Evolutionary conservation across 2,797 vertebrate genomes (phyloP), one percentile per base, ranked within the genome.

Genomic region (Mormyrus proboscirostris): DNA sequence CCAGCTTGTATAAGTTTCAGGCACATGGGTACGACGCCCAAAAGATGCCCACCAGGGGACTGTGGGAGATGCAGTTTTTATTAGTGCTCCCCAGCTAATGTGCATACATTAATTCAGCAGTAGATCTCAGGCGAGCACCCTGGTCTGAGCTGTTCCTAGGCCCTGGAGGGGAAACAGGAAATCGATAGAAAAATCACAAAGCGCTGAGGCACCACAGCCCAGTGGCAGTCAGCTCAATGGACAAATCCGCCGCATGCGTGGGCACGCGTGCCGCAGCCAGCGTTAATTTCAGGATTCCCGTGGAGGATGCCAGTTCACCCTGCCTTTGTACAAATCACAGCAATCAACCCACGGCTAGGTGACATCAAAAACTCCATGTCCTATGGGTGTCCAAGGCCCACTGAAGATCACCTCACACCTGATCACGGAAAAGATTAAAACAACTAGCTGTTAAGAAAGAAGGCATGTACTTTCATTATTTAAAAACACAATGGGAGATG

Each of bases 301-400:
- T 84, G 73, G 85, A 90, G 91, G 91, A 91, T 92, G 90, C 88
- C 91, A 89, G 62, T 79, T 85, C 90, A 91, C 91, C 87, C 91
- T 51, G 88, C 92, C 90, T 76, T 76, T 22, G 38, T 76, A 1
- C 5, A 76, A 76, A 25, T 79, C 73, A 89, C 89, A 90, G 87
- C 22, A 65, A 65, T 29, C 22, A 29, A 65, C 22, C 22, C 9
- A 29, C 59, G 7, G 9, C 22, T 9, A 2, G 0, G 79, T 57
- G 87, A 87, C n/a, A 88, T 29, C 16, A 86, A 6, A 29, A 14
- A 86, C 4, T 86, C 79, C 41, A 4, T 5, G 9, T 41, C 79
- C 41, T 44, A 44, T 19, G 16, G 19, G 19, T n/a, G 29, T 44
- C 16, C 38, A 19, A 16, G 33, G 33, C 16, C 16, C 14, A 2